Evolutionary conservation across 1,140 invertebrate species (phyloP).

Genomic region (Camponotus pennsylvanicus): DNA sequence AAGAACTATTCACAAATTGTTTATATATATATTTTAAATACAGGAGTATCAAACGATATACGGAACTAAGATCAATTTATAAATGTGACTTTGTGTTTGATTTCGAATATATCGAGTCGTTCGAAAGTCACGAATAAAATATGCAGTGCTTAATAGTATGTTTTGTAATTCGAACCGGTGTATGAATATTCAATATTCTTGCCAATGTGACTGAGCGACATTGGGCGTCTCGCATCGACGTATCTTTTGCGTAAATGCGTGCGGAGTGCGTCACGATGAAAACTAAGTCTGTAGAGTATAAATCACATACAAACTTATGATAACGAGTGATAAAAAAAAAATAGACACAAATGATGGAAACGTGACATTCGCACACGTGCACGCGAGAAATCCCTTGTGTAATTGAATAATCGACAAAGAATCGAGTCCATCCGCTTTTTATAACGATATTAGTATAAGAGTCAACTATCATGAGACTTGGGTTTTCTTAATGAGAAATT

Average conservation of each 20-base stretch:
- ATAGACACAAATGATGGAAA: slow-evolving; percentile 7
- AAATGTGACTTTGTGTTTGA: slow-evolving; percentile 20
- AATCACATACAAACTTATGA: slow-evolving; percentile 34
- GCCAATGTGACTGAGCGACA: slow-evolving; percentile 52
- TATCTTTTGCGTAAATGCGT: slow-evolving; percentile 66
- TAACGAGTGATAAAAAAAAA: slow-evolving; percentile 36
- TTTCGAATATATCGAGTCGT: slow-evolving; percentile 2
- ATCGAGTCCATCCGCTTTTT: neutral
- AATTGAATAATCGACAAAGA: slow-evolving; percentile 25
- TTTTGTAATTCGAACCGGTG: slow-evolving; percentile 16
- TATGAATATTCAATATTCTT: slow-evolving; percentile 2
- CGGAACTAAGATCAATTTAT: neutral
- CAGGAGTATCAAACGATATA: neutral
- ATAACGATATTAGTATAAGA: too few relatives aligned
- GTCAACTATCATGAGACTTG: too few relatives aligned
- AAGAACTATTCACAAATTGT: neutral
- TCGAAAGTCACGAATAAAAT: slow-evolving; percentile 1
- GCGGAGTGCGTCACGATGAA: slow-evolving; percentile 69
- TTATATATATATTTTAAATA: neutral
- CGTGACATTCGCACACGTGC: slow-evolving; percentile 4
- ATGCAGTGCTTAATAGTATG: neutral
- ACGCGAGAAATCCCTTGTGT: neutral
- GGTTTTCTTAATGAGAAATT: neutral
- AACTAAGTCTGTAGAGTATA: slow-evolving; percentile 25
- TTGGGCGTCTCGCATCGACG: slow-evolving; percentile 62